A percentile compares a stretch with the other conserved stretches of the same genome.
These are phyloP conservation scores for Drosophila varians DNA, from an alignment of 1,140 invertebrate species.

Conservation along the genomic window DNA sequence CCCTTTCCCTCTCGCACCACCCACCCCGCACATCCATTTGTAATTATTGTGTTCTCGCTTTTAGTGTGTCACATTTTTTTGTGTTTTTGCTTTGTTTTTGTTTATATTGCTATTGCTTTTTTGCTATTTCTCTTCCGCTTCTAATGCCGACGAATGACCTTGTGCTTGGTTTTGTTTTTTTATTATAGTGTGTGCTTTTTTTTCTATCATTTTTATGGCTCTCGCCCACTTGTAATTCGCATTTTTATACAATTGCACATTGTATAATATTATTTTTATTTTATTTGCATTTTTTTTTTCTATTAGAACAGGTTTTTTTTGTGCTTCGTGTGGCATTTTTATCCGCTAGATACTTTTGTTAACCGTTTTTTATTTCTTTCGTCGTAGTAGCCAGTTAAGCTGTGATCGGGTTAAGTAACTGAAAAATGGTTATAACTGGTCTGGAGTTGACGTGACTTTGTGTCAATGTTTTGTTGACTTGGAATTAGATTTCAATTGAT, in stretches of 20 bases:
- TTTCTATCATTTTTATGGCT: constrained; percentile 44
- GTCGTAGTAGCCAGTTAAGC: constrained; percentile 2
- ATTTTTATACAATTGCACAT: constrained; percentile 70
- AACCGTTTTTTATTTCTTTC: constrained; percentile 47
- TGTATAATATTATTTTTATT: constrained; percentile 62
- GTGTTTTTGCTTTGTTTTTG: constrained; percentile 37
- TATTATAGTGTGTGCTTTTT: constrained; percentile 18
- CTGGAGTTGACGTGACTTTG: constrained; percentile 45
- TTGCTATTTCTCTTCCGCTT: constrained; percentile 75
- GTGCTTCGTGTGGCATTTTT: constrained; percentile 35
- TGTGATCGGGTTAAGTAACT: constrained; percentile 36
- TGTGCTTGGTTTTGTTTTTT: constrained; percentile 58
- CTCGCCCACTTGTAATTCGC: constrained; percentile 76
- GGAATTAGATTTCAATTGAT: constrained; percentile 20
- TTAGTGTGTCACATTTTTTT: constrained; percentile 74
- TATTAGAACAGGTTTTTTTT: constrained; percentile 28
- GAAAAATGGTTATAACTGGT: constrained; percentile 26
- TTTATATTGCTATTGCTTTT: constrained; percentile 32
- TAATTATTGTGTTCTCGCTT: constrained; percentile 49
- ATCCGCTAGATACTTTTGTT: constrained; percentile 58
- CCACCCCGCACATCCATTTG: constrained; percentile 10
- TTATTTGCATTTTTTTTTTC: constrained; percentile 39
- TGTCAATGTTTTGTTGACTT: constrained; percentile 33
- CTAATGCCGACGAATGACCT: constrained; percentile 68
- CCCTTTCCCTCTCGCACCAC: too few species aligned